These are phyloP conservation scores for Poecilia velifera DNA, from an alignment of 2,797 vertebrate genomes.

Conservation along the genomic window DNA sequence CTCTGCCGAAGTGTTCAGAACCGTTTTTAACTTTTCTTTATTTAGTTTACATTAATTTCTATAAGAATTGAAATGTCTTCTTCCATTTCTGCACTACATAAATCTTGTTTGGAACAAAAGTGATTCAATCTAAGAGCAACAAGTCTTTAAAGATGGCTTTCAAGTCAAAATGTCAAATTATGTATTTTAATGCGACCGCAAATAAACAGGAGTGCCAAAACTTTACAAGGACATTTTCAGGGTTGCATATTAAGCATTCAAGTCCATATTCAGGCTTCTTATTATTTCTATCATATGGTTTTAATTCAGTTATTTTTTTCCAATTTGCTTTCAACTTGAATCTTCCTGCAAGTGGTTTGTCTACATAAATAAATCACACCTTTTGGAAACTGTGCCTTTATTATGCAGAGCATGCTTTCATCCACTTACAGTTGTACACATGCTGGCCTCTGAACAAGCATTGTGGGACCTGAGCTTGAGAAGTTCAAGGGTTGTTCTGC, in stretches of 20 bases:
- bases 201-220: not conserved
- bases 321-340: conserved; percentile 13
- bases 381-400: conserved; percentile 1
- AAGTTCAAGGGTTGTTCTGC: conserved; percentile 32
- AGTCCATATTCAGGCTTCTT: not conserved
- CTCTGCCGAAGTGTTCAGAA: not conserved
- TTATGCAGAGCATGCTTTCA: conserved; percentile 20
- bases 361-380: conserved; percentile 13
- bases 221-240: not conserved
- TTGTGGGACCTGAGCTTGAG: conserved; percentile 26
- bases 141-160: not conserved
- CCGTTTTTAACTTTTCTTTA: not conserved
- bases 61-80: not conserved
- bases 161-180: not conserved
- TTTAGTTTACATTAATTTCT: not conserved
- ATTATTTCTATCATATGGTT: not conserved
- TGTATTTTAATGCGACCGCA: not conserved
- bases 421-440: conserved; percentile 17
- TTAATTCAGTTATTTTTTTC: not conserved
- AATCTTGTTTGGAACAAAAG: not conserved
- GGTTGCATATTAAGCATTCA: not conserved
- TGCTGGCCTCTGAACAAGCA: conserved; percentile 21
- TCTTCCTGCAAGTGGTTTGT: conserved; percentile 14
- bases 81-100: not conserved
- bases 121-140: not conserved